These are phyloP conservation scores for Sebastes oblongus DNA, from an alignment of 2,797 vertebrate species.

Conservation along the genomic window DNA sequence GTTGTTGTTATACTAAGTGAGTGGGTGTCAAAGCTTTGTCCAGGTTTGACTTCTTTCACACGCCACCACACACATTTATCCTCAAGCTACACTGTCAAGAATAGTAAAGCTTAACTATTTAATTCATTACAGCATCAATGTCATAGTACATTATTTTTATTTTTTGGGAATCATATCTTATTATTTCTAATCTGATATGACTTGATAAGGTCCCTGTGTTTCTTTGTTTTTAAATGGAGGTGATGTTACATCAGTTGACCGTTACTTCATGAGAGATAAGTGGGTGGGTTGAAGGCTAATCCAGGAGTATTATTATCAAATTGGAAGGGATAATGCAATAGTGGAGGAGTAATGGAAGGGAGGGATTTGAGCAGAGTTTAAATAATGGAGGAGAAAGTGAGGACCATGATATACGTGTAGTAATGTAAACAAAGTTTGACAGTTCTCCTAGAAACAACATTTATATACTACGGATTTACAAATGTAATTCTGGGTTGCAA, in stretches of 20 bases:
- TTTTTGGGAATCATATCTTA: background rate
- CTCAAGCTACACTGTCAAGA: background rate
- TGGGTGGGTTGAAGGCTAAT: background rate
- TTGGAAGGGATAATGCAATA: background rate
- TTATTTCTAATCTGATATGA: background rate
- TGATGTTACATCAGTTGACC: background rate
- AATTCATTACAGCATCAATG: background rate
- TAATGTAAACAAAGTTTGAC: background rate
- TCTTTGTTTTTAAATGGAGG: background rate
- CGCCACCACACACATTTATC: background rate
- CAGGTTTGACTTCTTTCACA: conserved; percentile 11
- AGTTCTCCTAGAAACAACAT: no score
- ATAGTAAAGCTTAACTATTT: background rate
- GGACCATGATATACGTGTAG: background rate
- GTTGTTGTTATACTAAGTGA: background rate
- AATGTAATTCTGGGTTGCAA: no score
- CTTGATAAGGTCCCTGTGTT: background rate
- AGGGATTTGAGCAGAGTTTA: background rate
- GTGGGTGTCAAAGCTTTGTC: conserved; percentile 2
- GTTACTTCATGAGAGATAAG: background rate
- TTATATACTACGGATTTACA: no score
- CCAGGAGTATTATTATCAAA: background rate
- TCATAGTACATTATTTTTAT: background rate
- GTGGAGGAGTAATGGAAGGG: background rate
- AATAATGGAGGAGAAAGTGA: background rate